Conservation (phyloP, 2,113 vertebrate species). For the Eublepharis macularius region DNA sequence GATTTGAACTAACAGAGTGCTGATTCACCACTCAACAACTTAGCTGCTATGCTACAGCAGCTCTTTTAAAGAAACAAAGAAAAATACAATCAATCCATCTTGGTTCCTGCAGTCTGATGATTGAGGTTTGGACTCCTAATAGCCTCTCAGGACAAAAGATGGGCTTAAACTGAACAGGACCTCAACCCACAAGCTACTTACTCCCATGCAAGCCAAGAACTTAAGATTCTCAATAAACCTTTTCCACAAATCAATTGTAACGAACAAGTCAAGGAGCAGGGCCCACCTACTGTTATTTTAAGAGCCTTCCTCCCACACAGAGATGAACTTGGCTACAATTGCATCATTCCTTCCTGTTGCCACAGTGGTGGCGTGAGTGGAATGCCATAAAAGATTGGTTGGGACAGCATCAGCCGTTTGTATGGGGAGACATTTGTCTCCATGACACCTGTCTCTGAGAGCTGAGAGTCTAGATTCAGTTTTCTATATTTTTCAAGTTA, state of each 20-base stretch:
- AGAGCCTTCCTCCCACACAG: constrained; percentile 55
- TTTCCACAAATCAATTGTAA: constrained; percentile 25
- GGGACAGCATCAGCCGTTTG: constrained; percentile 40
- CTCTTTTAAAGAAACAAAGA: too few species aligned
- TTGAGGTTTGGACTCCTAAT: not conserved
- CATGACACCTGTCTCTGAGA: constrained; percentile 30
- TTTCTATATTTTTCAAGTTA: constrained; percentile 41
- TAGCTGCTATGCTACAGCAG: too few species aligned
- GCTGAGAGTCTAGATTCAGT: constrained; percentile 17
- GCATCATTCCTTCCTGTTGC: constrained; percentile 35
- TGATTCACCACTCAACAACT: too few species aligned
- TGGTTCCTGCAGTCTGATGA: not conserved
- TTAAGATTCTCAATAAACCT: constrained; percentile 6
- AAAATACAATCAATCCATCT: not conserved
- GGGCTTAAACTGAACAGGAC: not conserved
- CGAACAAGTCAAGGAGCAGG: not conserved
- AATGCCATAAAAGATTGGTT: constrained; percentile 51
- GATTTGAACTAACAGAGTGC: too few species aligned
- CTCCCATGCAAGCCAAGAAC: not conserved
- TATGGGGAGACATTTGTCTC: constrained; percentile 1
- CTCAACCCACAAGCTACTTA: not conserved
- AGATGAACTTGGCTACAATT: constrained; percentile 26
- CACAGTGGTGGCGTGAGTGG: constrained; percentile 3
- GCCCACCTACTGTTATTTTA: constrained; percentile 47
- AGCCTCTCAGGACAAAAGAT: not conserved